A percentile compares a stretch with the other conserved stretches of the same genome.
Evolutionary conservation across 2,113 vertebrate genomes (phyloP).

Genomic region (Marmota flaviventris): DNA sequence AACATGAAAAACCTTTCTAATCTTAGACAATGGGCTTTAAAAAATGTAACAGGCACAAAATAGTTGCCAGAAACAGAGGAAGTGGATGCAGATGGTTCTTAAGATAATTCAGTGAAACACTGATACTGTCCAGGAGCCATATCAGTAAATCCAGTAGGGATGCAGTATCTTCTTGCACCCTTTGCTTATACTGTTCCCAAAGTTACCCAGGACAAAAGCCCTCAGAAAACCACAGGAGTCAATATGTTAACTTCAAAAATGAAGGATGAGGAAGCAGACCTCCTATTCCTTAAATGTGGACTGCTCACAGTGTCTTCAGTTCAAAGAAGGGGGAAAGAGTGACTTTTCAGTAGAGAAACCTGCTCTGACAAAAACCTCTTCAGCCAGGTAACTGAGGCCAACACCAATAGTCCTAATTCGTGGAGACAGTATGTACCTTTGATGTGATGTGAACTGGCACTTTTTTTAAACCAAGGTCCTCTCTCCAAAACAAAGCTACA

Average conservation of each 20-base stretch:
- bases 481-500: background rate
- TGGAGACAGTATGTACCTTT: too few species aligned
- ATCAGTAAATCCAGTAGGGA: background rate
- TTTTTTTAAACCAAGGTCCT: background rate
- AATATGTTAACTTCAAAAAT: background rate
- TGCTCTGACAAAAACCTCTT: background rate
- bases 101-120: background rate
- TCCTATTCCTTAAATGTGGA: background rate
- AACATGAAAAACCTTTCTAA: background rate
- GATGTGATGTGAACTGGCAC: background rate
- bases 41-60: too few species aligned
- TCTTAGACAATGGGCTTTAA: background rate
- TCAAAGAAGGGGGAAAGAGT: background rate
- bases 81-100: background rate
- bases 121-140: background rate
- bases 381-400: background rate
- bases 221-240: background rate
- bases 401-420: background rate
- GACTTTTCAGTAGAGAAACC: background rate
- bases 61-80: background rate
- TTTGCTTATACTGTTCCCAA: background rate
- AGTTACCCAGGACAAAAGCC: background rate
- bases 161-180: background rate
- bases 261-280: accelerated
- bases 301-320: background rate